Base-by-base conservation (phyloP, 2,888 invertebrate species). In the Yponomeuta malinellus region DNA sequence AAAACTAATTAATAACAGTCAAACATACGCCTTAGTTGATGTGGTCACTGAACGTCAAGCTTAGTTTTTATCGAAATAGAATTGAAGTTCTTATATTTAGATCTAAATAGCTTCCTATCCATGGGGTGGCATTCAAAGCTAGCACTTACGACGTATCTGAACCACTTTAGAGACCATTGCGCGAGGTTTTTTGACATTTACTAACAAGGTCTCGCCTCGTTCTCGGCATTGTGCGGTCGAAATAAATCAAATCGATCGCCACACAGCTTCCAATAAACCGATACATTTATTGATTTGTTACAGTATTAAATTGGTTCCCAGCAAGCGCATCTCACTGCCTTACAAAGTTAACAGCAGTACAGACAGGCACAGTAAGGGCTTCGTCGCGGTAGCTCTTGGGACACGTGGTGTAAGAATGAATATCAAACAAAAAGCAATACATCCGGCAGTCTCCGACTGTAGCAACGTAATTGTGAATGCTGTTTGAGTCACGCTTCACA, bases 211-310 rank as follows among this genome's bases (percentile, higher is more conserved):
- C 79, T 83, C 84, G 82, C 79, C 79, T 82, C 85, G 85, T 83
- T 83, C 78, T 80, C 79, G 82, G 82, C 84, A 85, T 86, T 87
- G 88, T 87, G 82, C 80, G 80, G 80, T 80, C 77, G 82, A 83
- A 87, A 90, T 89, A 90, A 90, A 92, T 90, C 89, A 89, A 90
- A 91, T 90, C 86, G 89, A 85, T 89, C 87, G 82, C 85, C 84
- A 85, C 89, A 88, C 87, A 87, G 90, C 88, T 90, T 87, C 90
- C 88, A 91, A 91, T 90, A 92, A 91, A 91, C 85, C 87, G 90
- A 90, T 87, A 90, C 89, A 89, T 92, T 91, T 92, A 92, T 91
- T 91, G 90, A 92, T 92, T 91, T 92, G 91, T 91, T 90, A 91
- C 90, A 92, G 87, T 81, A 85, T 86, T 87, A 90, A 91, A 90